Evolutionary conservation across 2,888 invertebrate species (phyloP).

Genomic region (Zeuzera pyrina): DNA sequence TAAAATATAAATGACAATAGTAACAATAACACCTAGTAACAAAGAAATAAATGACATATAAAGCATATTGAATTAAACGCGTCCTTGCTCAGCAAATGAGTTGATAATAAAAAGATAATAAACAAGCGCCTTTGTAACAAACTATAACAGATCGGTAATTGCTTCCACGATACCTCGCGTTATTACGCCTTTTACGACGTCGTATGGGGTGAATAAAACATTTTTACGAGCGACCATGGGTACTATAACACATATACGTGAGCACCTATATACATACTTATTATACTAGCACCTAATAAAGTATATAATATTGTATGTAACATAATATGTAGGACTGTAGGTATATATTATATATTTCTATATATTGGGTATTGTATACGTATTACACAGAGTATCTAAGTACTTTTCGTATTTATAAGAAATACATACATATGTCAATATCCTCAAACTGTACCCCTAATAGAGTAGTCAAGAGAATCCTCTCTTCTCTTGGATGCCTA

Average conservation of each 20-base stretch:
- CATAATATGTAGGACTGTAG: neutral
- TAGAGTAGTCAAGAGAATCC: no score
- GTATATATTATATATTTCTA: no score
- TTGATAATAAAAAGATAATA: slow-evolving; percentile 72
- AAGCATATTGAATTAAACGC: slow-evolving; percentile 36
- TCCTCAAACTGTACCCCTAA: no score
- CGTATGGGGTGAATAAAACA: slow-evolving; percentile 73
- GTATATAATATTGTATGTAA: slow-evolving; percentile 7
- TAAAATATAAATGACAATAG: no score
- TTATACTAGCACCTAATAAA: slow-evolving; percentile 31
- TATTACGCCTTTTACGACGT: slow-evolving; percentile 73
- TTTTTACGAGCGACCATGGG: slow-evolving; percentile 72
- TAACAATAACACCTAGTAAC: no score
- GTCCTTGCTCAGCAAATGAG: slow-evolving; percentile 67
- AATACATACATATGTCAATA: no score
- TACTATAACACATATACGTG: slow-evolving; percentile 55
- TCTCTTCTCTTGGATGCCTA: no score
- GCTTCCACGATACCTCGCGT: slow-evolving; percentile 72
- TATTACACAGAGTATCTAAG: no score
- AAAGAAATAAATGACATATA: no score
- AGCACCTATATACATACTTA: slow-evolving; percentile 19
- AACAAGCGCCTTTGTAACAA: slow-evolving; percentile 72
- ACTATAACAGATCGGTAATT: slow-evolving; percentile 74
- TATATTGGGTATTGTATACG: no score
- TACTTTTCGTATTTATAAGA: no score